phyloP scores from a whole-genome alignment of 2,797 vertebrate species.

The Varecia variegata region DNA sequence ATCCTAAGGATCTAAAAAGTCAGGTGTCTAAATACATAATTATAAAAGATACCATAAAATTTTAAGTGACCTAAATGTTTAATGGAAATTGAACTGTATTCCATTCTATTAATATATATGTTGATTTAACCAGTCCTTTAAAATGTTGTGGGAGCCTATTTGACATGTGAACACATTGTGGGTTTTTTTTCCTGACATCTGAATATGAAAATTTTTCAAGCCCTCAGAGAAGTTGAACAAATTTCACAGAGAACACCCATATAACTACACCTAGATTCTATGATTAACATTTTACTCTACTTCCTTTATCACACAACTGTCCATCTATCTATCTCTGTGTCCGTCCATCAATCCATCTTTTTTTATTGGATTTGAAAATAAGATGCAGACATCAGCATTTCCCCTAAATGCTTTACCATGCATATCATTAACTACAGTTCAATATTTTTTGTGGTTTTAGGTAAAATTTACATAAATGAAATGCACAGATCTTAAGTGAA shows the following conservation, averaged over 20 bases:
- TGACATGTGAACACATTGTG: not conserved
- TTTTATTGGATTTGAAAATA: not conserved
- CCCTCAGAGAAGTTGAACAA: not conserved
- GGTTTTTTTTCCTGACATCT: not conserved
- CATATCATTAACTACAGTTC: not conserved
- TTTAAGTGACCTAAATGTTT: not conserved
- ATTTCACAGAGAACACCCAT: not conserved
- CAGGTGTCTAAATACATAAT: not conserved
- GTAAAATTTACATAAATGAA: not conserved
- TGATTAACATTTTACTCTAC: not conserved
- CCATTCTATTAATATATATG: not conserved
- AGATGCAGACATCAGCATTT: not conserved
- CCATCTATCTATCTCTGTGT: not conserved
- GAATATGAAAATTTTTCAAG: constrained; percentile 24
- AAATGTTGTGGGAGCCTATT: not conserved
- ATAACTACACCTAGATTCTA: not conserved
- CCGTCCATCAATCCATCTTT: not conserved
- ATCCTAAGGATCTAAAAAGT: not conserved
- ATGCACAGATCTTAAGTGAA: not conserved
- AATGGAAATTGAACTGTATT: not conserved
- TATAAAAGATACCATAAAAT: not conserved
- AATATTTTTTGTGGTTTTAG: not conserved
- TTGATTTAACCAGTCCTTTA: not conserved
- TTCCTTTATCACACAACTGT: not conserved
- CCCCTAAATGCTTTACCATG: not conserved